Evolutionary conservation across 2,888 invertebrate species (phyloP).

Genomic region (Caenorhabditis plicata): DNA sequence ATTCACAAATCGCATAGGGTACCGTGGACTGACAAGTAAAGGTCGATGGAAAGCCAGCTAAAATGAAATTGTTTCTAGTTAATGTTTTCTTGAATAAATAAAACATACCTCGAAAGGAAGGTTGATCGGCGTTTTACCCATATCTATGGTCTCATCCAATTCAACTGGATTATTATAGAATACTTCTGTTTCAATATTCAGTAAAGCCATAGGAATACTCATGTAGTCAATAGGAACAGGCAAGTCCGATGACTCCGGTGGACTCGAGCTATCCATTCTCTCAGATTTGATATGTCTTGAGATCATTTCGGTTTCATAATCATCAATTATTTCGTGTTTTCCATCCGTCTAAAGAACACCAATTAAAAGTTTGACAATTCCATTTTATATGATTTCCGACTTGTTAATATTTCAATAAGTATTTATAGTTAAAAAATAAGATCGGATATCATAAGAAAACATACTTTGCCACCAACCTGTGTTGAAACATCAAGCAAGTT

Average conservation of each 20-base stretch:
- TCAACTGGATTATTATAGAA: slow-evolving; percentile 36
- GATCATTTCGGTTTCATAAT: slow-evolving; percentile 15
- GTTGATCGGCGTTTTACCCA: slow-evolving; percentile 30
- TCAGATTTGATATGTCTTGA: slow-evolving; percentile 7
- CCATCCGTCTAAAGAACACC: slow-evolving; percentile 11
- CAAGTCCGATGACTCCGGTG: slow-evolving; percentile 16
- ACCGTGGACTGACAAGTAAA: slow-evolving; percentile 36
- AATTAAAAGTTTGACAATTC: neutral
- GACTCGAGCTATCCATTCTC: slow-evolving; percentile 22
- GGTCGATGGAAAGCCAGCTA: slow-evolving; percentile 43
- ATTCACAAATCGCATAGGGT: slow-evolving; percentile 41
- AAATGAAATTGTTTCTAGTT: neutral
- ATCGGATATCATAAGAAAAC: no score
- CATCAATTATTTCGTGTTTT: slow-evolving; percentile 17
- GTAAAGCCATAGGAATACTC: slow-evolving; percentile 1
- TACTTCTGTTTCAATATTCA: slow-evolving; percentile 19
- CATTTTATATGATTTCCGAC: neutral
- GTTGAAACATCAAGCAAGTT: slow-evolving; percentile 17
- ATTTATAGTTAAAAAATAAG: no score
- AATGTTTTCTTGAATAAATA: neutral
- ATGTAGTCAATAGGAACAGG: slow-evolving; percentile 22
- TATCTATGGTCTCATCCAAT: slow-evolving; percentile 32
- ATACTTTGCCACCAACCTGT: slow-evolving; percentile 6
- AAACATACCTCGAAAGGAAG: slow-evolving; percentile 34
- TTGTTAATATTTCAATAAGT: no score